Evolutionary conservation across 2,113 vertebrate genomes (phyloP), one percentile per base, ranked within the genome.

Genomic region (Heterotilapia buettikoferi): DNA sequence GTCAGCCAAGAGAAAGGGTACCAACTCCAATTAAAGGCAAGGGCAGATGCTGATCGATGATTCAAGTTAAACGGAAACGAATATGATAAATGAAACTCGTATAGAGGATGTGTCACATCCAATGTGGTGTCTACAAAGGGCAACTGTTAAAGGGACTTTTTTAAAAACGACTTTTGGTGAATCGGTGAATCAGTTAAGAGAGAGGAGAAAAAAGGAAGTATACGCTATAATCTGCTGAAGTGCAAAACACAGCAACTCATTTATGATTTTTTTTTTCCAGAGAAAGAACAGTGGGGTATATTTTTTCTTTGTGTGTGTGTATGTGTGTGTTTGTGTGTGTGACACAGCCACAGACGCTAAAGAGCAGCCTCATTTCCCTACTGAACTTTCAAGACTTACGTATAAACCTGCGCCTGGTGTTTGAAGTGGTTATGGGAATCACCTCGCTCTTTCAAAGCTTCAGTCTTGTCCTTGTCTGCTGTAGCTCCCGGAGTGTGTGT

Each of bases 381-480:
- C 31, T 40, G 12, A 61, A 36, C 86, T 71, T 76, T 89, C 76
- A 87, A 86, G 83, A 76, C 71, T 31, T 78, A 19, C 26, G 6
- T 68, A n/a, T 6, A 19, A 26, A 45, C n/a, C 50, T 80, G 14
- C 14, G 84, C 21, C 4, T 85, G 29, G 45, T 92, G 90, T 95
- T 94, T 96, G 93, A 95, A 92, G 95, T 95, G 95, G 94, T 94
- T 92, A 52, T 73, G 91, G 94, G 95, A 93, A 95, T 95, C 93
- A 94, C 95, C 92, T 88, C 54, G 87, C 84, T 87, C 90, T 89
- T 63, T 91, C 52, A 82, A 87, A 88, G 80, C 81, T 83, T 88
- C 24, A 86, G 76, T 90, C 81, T 93, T 86, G 57, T 86, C 87
- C 80, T 85, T 52, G 6, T 80, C 87, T 82, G 8, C 50, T 63